Conservation (phyloP, 2,888 invertebrate species). For the Ypsolopha sequella region DNA sequence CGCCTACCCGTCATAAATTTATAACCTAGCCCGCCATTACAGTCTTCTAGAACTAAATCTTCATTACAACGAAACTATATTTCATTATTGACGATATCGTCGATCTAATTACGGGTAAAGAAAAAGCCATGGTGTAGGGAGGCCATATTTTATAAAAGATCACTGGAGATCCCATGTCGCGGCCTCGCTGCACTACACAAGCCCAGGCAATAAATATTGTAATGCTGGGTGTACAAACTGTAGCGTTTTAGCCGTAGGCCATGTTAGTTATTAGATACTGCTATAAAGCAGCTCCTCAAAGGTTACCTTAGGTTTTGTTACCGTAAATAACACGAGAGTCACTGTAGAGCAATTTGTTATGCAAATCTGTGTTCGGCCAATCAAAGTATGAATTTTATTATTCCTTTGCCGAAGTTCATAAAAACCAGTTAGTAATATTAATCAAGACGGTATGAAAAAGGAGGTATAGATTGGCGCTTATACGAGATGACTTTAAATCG, state of each 20-base stretch:
- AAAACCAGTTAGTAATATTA: no score
- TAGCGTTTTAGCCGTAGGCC: conserved; percentile 21
- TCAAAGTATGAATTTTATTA: no score
- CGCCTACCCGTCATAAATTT: background rate
- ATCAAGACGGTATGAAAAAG: no score
- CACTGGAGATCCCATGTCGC: conserved; percentile 48
- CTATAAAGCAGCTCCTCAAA: no score
- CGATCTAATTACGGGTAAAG: conserved; percentile 42
- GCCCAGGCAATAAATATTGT: conserved; percentile 31
- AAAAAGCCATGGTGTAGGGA: conserved; percentile 15
- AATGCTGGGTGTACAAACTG: conserved; percentile 18
- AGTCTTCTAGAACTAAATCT: conserved; percentile 11
- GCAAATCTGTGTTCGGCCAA: no score
- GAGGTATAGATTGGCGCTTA: no score
- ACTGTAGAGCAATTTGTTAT: no score
- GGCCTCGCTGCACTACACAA: conserved; percentile 24
- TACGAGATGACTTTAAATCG: no score
- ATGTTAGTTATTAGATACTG: conserved; percentile 34
- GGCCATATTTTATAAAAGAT: conserved; percentile 38
- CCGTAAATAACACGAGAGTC: no score
- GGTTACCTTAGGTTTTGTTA: no score
- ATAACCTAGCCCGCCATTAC: conserved; percentile 1
- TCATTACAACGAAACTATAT: conserved; percentile 51
- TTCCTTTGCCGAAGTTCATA: no score
- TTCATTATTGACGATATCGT: conserved; percentile 41